Conservation (phyloP, 1,140 invertebrate species). For the Drosophila malerkotliana region DNA sequence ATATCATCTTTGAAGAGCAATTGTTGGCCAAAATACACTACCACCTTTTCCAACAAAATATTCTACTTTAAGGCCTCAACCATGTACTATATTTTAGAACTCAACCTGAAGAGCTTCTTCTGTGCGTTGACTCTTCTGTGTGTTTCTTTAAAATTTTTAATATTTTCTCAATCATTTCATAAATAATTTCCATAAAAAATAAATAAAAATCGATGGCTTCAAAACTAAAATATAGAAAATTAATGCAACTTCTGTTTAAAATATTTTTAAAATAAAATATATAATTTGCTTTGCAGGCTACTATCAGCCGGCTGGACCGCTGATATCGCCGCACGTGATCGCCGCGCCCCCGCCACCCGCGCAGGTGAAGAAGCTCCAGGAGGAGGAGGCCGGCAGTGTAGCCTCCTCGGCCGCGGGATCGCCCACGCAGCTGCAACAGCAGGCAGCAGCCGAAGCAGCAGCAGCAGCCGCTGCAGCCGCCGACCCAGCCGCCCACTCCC, state of each 20-base stretch:
- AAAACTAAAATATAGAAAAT: neutral
- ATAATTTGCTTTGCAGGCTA: constrained; percentile 87
- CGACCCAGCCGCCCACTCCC: constrained; percentile 18
- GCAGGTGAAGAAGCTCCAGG: constrained; percentile 54
- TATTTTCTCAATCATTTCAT: too few relatives aligned
- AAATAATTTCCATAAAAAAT: too few relatives aligned
- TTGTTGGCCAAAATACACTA: too few relatives aligned
- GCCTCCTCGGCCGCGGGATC: constrained; percentile 57
- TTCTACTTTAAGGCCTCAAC: too few relatives aligned
- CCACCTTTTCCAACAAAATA: too few relatives aligned
- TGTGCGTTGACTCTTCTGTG: too few relatives aligned
- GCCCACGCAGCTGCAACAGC: constrained; percentile 50
- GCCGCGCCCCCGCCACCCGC: constrained; percentile 78
- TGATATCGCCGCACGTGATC: constrained; percentile 89
- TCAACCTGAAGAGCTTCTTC: too few relatives aligned
- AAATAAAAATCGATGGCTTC: neutral
- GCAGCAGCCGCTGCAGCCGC: constrained; percentile 56
- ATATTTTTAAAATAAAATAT: too few relatives aligned
- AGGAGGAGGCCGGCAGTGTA: constrained; percentile 47
- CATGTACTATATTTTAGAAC: too few relatives aligned
- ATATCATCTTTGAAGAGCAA: too few relatives aligned
- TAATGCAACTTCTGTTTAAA: too few relatives aligned
- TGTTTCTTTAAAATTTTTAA: too few relatives aligned
- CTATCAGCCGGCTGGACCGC: constrained; percentile 93
- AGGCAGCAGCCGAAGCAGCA: constrained; percentile 49